Evolutionary conservation across 2,797 vertebrate genomes (phyloP), one percentile per base, ranked within the genome.

Genomic region (Scyliorhinus canicula): DNA sequence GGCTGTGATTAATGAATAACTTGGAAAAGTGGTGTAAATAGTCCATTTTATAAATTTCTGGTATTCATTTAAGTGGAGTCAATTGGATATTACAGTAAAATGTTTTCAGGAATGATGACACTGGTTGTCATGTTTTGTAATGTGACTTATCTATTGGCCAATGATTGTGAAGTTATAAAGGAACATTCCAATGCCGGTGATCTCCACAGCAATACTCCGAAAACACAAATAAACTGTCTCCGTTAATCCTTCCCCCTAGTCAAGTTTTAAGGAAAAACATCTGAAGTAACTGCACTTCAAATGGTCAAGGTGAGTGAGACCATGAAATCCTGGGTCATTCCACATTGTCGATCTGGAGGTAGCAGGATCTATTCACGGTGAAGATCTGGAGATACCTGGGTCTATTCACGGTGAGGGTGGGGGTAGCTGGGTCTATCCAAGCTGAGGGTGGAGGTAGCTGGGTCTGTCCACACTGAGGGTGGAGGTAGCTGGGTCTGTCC

Each of bases 41-140:
- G 40, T 91, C 88, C 4, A 91, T 91, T 88, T 16, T 50, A n/a
- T 88, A n/a, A n/a, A 6, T 40, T 65, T 65, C n/a, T 11, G 8
- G 24, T 91, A 26, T 91, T 91, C 60, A 65, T 91, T 65, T 91
- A 91, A 65, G n/a, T 63, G 60, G 19, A 91, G 88, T 91, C 57
- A 26, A 91, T n/a, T 91, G 21, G 88, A 65, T 91, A 65, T 91
- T 40, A 91, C 65, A 91, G 40, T 44, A n/a, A 90, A 91, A 40
- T 26, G 21, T 3, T 60, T 35, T 91, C n/a, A 91, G 7, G 28
- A 44, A 82, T 82, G 52, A 57, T 31, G 35, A n/a, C 85, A 57
- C 0, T 57, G 19, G 85, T 57, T 55, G 55, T 88, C 35, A 88
- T 16, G 52, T 88, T 88, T 55, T 65, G 24, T 6, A 40, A 91